Conservation (phyloP, 2,113 vertebrate species). For the Pogonocichla stellata region DNA sequence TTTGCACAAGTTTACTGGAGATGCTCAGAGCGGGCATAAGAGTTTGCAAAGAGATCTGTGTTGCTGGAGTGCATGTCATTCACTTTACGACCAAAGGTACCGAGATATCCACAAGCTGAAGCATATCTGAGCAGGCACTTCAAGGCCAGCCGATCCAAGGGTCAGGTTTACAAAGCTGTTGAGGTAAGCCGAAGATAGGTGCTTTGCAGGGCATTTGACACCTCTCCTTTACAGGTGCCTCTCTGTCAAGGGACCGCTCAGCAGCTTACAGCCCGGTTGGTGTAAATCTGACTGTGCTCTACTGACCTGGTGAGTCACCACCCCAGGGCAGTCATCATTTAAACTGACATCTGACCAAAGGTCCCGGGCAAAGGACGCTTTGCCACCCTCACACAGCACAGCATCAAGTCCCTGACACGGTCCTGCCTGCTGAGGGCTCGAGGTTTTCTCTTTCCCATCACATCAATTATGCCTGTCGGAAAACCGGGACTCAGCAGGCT, state of each 20-base stretch:
- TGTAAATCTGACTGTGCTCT: not conserved
- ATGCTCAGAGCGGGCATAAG: not conserved
- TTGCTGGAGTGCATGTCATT: rapidly evolving
- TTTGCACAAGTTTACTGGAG: not conserved
- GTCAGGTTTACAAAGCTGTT: not conserved
- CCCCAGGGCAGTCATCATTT: not conserved
- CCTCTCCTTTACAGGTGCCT: not conserved
- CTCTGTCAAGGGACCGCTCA: not conserved
- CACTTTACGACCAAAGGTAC: rapidly evolving
- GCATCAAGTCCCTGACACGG: not conserved
- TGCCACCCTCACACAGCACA: rapidly evolving
- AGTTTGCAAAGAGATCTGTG: not conserved
- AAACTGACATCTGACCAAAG: not conserved
- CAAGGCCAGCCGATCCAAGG: not conserved
- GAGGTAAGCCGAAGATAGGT: not conserved
- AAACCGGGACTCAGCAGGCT: not conserved
- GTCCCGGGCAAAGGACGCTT: not conserved
- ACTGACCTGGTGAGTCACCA: not conserved
- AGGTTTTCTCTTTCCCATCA: not conserved
- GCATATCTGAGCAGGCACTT: not conserved
- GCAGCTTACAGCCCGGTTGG: not conserved
- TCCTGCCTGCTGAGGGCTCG: not conserved
- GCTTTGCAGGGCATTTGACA: not conserved
- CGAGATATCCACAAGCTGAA: not conserved
- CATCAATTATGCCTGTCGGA: rapidly evolving